Percentiles rank a stretch among this genome's conserved stretches.
phyloP scores from a whole-genome alignment of 23 tunicate species.

The Halocynthia aurantium region DNA sequence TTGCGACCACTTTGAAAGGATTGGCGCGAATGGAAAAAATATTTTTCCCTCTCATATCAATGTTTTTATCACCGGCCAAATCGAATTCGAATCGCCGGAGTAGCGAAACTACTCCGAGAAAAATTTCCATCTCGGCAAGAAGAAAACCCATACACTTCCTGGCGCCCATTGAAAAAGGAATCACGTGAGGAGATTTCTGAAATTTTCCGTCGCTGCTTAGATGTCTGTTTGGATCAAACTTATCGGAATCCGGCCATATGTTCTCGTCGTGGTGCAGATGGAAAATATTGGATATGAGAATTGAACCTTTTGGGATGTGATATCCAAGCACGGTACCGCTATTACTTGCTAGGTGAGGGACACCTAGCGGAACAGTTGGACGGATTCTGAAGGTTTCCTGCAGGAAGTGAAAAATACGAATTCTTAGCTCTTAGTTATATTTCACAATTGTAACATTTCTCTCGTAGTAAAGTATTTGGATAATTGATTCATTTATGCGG shows the following conservation, averaged over 20 bases:
- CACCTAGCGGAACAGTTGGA: constrained; percentile 42
- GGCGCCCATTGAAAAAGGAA: constrained; percentile 44
- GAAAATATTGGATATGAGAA: constrained; percentile 34
- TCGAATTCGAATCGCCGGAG: constrained; percentile 37
- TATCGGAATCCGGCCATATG: constrained; percentile 51
- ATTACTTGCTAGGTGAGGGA: constrained; percentile 31
- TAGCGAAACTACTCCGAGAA: constrained; percentile 25
- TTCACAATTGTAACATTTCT: not conserved
- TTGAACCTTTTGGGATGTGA: constrained; percentile 36
- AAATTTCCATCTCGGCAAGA: constrained; percentile 67
- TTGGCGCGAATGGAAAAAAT: constrained; percentile 25
- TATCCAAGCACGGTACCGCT: constrained; percentile 38
- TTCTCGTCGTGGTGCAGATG: constrained; percentile 46
- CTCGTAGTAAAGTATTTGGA: not conserved
- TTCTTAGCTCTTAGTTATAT: not conserved
- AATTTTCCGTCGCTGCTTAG: constrained; percentile 48
- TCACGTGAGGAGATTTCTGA: constrained; percentile 21
- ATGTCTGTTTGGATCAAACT: constrained; percentile 50
- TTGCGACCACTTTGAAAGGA: constrained; percentile 13
- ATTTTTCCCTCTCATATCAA: constrained; percentile 38
- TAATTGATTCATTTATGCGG: no score
- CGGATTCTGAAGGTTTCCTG: constrained; percentile 41
- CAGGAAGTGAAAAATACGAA: not conserved
- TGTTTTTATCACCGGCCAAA: constrained; percentile 22
- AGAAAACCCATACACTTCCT: constrained; percentile 55